Evolutionary conservation across 1,140 invertebrate genomes (phyloP), one percentile per base, ranked within the genome.

Genomic region (Theocolax elegans): DNA sequence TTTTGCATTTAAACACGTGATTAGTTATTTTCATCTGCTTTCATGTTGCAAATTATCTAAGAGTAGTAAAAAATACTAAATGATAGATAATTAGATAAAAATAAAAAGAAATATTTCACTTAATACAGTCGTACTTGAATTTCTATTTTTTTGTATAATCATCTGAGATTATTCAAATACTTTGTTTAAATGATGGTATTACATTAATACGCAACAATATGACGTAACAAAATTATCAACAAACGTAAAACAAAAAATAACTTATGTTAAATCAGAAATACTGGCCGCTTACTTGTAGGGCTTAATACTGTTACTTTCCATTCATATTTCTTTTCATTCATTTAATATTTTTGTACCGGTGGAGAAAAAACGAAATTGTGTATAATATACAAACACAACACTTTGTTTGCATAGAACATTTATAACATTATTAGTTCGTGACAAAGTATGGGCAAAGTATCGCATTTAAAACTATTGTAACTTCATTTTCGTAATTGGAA

Each of bases 241-340:
- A 64, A 64, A 48, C 13, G 25, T 2, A 64, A 27, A 4, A 44
- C 31, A 42, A 35, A 65, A 38, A 51, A 49, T 53, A 23, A 38
- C 1, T 53, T 53, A 25, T 51, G 17, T 64, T 38, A 25, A 64
- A 65, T 40, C 38, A 42, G 29, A 54, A 42, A 65, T 65, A 65
- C 63, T 65, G 23, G 23, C 38, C 49, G 31, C 38, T n/a, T 65
- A 65, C 35, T 65, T 21, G 49, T 1, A 29, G 17, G 15, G n/a
- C 53, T 65, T 65, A 65, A 65, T 65, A 65, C 49, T 65, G 49
- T 65, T 65, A 64, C 15, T 64, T 64, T 51, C 29, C 46, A 64
- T 66, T 53, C 49, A 51, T 46, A 56, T 46, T 46, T 17, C 12
- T 15, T 44, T 29, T 67, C n/a, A 42, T 56, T 54, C 19, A 29